These are phyloP conservation scores for Rhyacophila evoluta DNA, from an alignment of 2,888 invertebrate genomes.

Conservation along the genomic window DNA sequence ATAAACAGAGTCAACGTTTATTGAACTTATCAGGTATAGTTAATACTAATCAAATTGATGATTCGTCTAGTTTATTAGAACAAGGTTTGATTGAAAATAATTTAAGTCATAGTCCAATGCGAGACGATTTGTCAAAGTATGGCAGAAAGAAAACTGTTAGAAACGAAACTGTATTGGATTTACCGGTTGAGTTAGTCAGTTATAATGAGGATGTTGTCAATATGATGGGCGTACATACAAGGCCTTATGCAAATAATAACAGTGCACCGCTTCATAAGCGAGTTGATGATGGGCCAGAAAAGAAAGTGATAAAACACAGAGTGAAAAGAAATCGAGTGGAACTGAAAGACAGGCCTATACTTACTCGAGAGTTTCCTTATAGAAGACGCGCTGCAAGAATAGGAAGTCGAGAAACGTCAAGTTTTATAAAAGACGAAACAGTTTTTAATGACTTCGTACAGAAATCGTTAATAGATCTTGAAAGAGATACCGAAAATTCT, in stretches of 20 bases:
- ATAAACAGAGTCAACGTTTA: neutral
- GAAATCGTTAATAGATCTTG: neutral
- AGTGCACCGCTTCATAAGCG: neutral
- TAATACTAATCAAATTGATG: neutral
- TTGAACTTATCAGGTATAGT: neutral
- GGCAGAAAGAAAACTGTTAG: neutral
- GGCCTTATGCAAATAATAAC: neutral
- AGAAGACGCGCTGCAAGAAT: neutral
- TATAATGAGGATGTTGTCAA: constrained; percentile 16
- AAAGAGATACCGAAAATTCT: neutral
- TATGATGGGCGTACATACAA: constrained; percentile 28
- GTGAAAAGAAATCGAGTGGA: constrained; percentile 36
- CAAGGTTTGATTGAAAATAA: neutral
- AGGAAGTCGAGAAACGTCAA: neutral
- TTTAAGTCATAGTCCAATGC: neutral
- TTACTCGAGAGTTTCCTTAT: neutral
- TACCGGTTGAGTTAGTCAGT: constrained; percentile 3
- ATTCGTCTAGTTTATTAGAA: neutral
- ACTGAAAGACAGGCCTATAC: neutral
- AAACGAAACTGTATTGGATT: neutral
- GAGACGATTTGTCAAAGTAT: neutral
- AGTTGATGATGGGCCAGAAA: constrained; percentile 8
- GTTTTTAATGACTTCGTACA: neutral
- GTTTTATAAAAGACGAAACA: neutral
- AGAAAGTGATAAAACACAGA: constrained; percentile 33